phyloP scores from a whole-genome alignment of 2,888 invertebrate genomes.

The Volucella inanis region DNA sequence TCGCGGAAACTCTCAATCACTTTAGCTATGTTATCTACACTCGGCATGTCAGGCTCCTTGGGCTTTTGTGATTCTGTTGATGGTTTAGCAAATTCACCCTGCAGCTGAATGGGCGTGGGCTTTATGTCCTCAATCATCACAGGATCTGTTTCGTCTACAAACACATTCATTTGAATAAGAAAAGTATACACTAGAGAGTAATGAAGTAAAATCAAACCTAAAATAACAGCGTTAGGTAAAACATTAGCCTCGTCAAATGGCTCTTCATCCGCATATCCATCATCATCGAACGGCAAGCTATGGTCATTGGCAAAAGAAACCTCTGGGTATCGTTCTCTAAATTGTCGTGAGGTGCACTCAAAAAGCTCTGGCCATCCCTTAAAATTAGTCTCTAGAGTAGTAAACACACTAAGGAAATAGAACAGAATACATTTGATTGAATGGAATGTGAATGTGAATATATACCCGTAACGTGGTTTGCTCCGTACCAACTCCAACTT shows the following conservation, averaged over 20 bases:
- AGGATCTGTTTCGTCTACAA: slow-evolving; percentile 40
- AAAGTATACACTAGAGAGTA: neutral
- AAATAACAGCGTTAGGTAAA: neutral
- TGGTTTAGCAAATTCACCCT: neutral
- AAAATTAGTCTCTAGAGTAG: neutral
- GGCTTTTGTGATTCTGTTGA: neutral
- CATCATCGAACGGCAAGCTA: slow-evolving; percentile 54
- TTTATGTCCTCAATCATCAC: slow-evolving; percentile 35
- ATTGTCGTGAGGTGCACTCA: neutral
- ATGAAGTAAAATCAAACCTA: neutral
- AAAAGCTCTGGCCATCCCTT: slow-evolving; percentile 50
- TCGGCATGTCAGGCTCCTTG: neutral
- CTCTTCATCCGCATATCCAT: slow-evolving; percentile 38
- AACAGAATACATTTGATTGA: neutral
- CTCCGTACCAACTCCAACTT: slow-evolving; percentile 52
- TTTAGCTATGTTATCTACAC: slow-evolving; percentile 26
- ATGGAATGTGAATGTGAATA: neutral
- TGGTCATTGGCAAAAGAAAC: slow-evolving; percentile 65
- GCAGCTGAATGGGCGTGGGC: neutral
- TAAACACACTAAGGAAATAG: neutral
- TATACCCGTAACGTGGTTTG: neutral
- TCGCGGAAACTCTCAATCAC: slow-evolving; percentile 46
- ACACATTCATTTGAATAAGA: neutral
- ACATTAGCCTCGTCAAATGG: slow-evolving; percentile 41
- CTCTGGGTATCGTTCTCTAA: neutral